Percentiles rank a stretch among this genome's conserved stretches.
Conservation (phyloP, 2,888 invertebrate species). For the Eupithecia subfuscata region DNA sequence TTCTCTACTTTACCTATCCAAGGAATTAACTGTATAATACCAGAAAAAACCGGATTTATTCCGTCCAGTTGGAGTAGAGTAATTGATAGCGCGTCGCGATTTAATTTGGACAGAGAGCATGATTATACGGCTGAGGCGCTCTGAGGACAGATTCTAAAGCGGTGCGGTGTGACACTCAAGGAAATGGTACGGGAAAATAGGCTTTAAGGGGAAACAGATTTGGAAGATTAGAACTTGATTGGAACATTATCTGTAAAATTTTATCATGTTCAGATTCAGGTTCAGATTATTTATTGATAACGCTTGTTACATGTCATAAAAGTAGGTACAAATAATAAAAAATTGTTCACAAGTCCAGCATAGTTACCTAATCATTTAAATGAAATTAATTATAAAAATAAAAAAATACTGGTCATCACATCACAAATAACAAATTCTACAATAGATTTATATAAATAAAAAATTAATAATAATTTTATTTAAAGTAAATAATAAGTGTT, state of each 20-base stretch:
- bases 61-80: conserved; percentile 43
- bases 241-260: neutral
- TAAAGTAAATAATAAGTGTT: too few relatives aligned
- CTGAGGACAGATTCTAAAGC: neutral
- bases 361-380: too few relatives aligned
- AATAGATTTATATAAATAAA: too few relatives aligned
- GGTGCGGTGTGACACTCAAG: neutral
- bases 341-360: too few relatives aligned
- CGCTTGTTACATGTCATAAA: too few relatives aligned
- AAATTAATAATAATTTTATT: too few relatives aligned
- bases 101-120: conserved; percentile 54
- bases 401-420: too few relatives aligned
- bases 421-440: too few relatives aligned
- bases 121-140: conserved; percentile 43
- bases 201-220: neutral
- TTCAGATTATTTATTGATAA: too few relatives aligned
- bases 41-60: conserved; percentile 49
- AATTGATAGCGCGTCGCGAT: conserved; percentile 60
- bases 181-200: neutral
- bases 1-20: neutral
- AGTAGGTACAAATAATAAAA: too few relatives aligned
- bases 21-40: conserved; percentile 50
- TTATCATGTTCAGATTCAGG: too few relatives aligned
- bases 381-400: too few relatives aligned
- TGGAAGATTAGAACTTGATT: neutral